Evolutionary conservation across 2,797 vertebrate species (phyloP).

Genomic region (Gymnodraco acuticeps): DNA sequence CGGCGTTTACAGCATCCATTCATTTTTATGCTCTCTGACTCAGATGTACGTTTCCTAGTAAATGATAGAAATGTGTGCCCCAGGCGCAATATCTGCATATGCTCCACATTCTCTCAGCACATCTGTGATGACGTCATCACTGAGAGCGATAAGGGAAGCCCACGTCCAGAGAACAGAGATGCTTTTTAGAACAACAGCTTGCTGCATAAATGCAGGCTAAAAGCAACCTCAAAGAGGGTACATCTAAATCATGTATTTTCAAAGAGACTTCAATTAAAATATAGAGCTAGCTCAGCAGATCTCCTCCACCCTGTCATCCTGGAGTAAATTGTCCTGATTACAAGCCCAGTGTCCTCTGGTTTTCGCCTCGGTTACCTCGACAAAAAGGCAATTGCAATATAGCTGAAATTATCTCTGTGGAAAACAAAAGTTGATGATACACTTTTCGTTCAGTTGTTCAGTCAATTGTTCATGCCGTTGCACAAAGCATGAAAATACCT

Average conservation of each 20-base stretch:
- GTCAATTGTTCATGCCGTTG: too few species aligned
- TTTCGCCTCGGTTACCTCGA: too few species aligned
- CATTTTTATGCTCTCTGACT: constrained; percentile 49
- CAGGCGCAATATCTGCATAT: constrained; percentile 25
- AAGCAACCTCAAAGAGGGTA: neutral
- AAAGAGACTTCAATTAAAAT: neutral
- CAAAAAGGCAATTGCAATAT: too few species aligned
- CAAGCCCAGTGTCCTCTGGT: neutral
- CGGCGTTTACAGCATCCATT: constrained; percentile 34
- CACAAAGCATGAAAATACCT: too few species aligned
- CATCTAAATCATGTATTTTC: neutral
- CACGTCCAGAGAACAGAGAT: constrained; percentile 12
- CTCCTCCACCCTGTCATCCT: neutral
- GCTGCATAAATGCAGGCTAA: neutral
- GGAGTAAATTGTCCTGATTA: neutral
- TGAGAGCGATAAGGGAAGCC: constrained; percentile 5
- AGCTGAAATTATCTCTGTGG: too few species aligned
- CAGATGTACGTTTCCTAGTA: constrained; percentile 44
- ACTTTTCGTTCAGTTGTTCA: too few species aligned
- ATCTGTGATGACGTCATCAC: constrained; percentile 22
- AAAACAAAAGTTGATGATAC: too few species aligned
- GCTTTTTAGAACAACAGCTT: neutral
- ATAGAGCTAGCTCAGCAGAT: neutral
- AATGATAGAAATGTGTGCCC: constrained; percentile 35
- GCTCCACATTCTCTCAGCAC: constrained; percentile 19